These are phyloP conservation scores for Alethe diademata DNA, from an alignment of 2,113 vertebrate species.

Conservation along the genomic window DNA sequence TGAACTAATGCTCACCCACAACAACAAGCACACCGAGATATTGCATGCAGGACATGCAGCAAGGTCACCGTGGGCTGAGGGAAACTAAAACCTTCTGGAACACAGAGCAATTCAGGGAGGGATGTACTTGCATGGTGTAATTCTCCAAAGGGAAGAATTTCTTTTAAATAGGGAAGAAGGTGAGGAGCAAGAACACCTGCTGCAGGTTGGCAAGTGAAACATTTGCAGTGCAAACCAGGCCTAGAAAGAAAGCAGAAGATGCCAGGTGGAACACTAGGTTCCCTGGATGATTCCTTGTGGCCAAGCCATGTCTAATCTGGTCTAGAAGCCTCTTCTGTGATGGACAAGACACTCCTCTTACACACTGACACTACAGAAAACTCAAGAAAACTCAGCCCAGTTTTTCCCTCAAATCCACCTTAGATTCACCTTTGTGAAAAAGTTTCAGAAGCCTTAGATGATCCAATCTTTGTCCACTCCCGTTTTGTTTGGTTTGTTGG, in stretches of 20 bases:
- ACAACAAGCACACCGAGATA: background rate
- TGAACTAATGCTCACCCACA: background rate
- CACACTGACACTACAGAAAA: background rate
- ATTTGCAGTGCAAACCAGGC: background rate
- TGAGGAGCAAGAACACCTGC: background rate
- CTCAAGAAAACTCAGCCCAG: background rate
- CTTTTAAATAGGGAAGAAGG: background rate
- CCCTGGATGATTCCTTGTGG: background rate
- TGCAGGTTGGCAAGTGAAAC: background rate
- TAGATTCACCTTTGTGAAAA: background rate
- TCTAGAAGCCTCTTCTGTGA: background rate
- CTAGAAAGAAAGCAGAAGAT: fast-evolving
- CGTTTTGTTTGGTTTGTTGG: background rate
- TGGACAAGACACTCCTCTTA: background rate
- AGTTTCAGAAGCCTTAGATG: background rate
- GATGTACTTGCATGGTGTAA: background rate
- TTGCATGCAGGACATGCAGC: background rate
- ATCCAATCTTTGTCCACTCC: background rate
- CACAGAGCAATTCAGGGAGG: background rate
- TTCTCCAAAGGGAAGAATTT: background rate
- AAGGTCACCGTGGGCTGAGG: background rate
- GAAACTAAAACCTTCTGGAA: background rate
- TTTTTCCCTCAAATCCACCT: background rate
- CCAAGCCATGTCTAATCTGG: background rate
- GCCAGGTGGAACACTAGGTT: background rate